Percentiles rank a stretch among this genome's conserved stretches.
These are phyloP conservation scores for Diaprepes abbreviatus DNA, from an alignment of 2,888 invertebrate species.

Conservation along the genomic window DNA sequence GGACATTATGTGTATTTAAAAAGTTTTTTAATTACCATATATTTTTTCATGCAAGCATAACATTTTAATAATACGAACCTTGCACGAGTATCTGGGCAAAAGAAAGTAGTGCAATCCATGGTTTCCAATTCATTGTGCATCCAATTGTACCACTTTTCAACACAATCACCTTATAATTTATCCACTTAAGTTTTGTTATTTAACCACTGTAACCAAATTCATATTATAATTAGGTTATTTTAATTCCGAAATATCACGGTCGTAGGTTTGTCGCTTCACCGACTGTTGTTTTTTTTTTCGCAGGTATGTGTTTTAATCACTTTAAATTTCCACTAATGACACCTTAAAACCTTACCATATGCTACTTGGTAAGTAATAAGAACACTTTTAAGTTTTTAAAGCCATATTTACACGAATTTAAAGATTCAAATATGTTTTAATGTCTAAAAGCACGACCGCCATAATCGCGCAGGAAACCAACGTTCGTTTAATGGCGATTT, in stretches of 20 bases:
- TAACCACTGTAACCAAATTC: constrained; percentile 3
- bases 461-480: constrained; percentile 2
- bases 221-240: background rate
- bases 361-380: background rate
- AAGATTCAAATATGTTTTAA: background rate
- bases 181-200: background rate
- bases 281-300: background rate
- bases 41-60: too few relatives aligned
- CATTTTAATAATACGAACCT: constrained; percentile 49
- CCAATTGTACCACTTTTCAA: constrained; percentile 24
- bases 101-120: constrained; percentile 58
- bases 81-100: constrained; percentile 56
- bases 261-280: constrained; percentile 5
- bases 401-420: background rate
- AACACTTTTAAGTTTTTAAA: background rate
- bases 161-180: constrained; percentile 8
- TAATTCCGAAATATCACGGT: background rate
- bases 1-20: too few relatives aligned
- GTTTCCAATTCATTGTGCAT: constrained; percentile 53
- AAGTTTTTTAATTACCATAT: too few relatives aligned
- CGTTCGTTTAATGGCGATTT: background rate
- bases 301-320: background rate
- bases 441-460: background rate
- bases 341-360: background rate
- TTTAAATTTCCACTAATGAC: background rate